Base-by-base conservation (phyloP, 92 coral and sea anemone genomes). In the Parazoanthus darwini region DNA sequence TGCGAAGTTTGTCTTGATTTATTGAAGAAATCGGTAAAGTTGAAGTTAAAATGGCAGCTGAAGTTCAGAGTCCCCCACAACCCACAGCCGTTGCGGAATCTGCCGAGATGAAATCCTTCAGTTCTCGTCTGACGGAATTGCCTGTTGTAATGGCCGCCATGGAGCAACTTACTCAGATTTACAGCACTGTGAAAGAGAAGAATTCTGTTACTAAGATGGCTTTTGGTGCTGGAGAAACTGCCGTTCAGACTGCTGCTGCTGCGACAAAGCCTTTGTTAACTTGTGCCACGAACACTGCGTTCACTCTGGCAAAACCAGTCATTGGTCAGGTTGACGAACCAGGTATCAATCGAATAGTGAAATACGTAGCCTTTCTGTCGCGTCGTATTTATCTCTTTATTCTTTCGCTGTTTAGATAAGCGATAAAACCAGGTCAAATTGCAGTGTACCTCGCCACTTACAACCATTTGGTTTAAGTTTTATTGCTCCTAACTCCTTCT, bases 131-230 rank as follows among this genome's bases (percentile, higher is more conserved):
- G 42, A 89, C 90, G 67, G 99, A 94, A 80, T 78, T 96, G 87
- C 99, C 99, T 10, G 97, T 96, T 8, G 99, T 96, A 51, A 90
- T 92, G 86, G 98, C 96, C 22, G 99, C 99, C 48, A 90, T 96
- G 11, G 93, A 86, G 33, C 98, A 95, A 56, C 98, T 96, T 35
- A 82, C 93, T 14, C 92, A 93, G 75, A 86, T 96, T 71, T 97
- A 97, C 91, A 94, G 91, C 72, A 85, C 89, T 0, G 98, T 97
- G 73, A 97, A 95, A 77, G 95, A 96, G 88, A 88, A 80, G n/a
- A 94, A 97, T 59, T 71, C 90, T 33, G 93, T 97, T 50, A 94
- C 99, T 29, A 93, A 93, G 80, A 91, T 91, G 93, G 99, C 98
- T 70, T 97, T 96, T 77, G 90, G 92, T 80, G 98, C 99, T 7